These are phyloP conservation scores for Noctua janthe DNA, from an alignment of 2,888 invertebrate species.

Conservation along the genomic window DNA sequence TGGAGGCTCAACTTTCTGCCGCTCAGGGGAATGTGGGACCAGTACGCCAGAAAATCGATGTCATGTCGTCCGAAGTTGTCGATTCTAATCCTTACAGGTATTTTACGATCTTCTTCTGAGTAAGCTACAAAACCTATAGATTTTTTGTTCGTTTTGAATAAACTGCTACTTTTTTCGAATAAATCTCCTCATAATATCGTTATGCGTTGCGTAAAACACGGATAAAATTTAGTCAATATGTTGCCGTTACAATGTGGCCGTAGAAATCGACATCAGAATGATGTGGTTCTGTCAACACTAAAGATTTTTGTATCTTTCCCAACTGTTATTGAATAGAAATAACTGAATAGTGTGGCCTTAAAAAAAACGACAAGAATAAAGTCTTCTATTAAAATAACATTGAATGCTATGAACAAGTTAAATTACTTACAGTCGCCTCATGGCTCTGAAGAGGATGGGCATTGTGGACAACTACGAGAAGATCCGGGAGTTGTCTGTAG, in stretches of 20 bases:
- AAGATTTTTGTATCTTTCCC: not conserved
- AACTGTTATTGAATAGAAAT: not conserved
- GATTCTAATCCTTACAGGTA: constrained; percentile 99
- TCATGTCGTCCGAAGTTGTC: constrained; percentile 98
- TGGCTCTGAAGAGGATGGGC: constrained; percentile 99
- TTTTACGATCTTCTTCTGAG: constrained; percentile 53
- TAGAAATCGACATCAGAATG: constrained; percentile 12
- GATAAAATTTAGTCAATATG: constrained; percentile 48
- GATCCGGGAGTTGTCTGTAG: constrained; percentile 96
- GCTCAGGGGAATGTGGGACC: constrained; percentile 82
- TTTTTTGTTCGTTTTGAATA: not conserved
- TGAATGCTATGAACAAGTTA: not conserved
- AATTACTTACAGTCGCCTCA: constrained; percentile 94
- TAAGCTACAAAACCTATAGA: constrained; percentile 6
- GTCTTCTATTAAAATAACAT: not conserved
- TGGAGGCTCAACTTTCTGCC: constrained; percentile 92
- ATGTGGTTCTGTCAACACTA: not conserved
- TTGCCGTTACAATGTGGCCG: constrained; percentile 12
- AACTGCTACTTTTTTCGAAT: not conserved
- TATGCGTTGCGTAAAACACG: not conserved
- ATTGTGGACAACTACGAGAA: constrained; percentile 99
- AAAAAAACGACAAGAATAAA: not conserved
- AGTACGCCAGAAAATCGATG: constrained; percentile 94
- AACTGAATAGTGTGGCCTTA: not conserved
- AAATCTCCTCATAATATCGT: not conserved